Evolutionary conservation across 2,113 vertebrate species (phyloP).

Genomic region (Cathartes aura): DNA sequence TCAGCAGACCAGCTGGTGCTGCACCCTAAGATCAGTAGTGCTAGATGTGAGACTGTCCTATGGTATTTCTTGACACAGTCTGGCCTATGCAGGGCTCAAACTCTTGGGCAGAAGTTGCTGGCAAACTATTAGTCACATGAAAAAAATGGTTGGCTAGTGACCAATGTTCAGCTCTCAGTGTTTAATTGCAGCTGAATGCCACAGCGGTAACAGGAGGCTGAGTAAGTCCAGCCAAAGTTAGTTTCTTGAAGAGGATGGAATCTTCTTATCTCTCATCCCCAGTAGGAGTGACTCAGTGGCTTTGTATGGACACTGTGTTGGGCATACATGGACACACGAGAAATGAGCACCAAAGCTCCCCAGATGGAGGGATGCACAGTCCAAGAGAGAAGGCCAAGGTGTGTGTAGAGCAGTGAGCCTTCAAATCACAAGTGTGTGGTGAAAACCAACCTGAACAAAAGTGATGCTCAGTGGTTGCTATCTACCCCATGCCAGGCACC

Average conservation of each 20-base stretch:
- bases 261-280: not conserved
- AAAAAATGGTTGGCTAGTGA: not conserved
- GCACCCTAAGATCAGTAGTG: not conserved
- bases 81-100: not conserved
- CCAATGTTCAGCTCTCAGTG: not conserved
- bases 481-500: not conserved
- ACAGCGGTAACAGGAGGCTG: not conserved
- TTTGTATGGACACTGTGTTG: not conserved
- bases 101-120: not conserved
- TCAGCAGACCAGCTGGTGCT: not conserved
- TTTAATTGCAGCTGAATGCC: not conserved
- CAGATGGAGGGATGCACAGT: rapidly evolving
- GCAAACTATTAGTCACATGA: not conserved
- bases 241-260: not conserved
- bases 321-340: not conserved
- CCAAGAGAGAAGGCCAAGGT: not conserved
- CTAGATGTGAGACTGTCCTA: not conserved
- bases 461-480: not conserved
- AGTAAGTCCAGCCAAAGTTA: not conserved
- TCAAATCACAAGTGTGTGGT: not conserved
- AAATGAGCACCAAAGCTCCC: not conserved
- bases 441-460: not conserved
- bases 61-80: not conserved
- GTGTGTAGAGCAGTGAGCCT: not conserved
- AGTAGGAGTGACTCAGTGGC: not conserved